Evolutionary conservation across 2,888 invertebrate species (phyloP), one percentile per base, ranked within the genome.

Genomic region (Trilocha varians): DNA sequence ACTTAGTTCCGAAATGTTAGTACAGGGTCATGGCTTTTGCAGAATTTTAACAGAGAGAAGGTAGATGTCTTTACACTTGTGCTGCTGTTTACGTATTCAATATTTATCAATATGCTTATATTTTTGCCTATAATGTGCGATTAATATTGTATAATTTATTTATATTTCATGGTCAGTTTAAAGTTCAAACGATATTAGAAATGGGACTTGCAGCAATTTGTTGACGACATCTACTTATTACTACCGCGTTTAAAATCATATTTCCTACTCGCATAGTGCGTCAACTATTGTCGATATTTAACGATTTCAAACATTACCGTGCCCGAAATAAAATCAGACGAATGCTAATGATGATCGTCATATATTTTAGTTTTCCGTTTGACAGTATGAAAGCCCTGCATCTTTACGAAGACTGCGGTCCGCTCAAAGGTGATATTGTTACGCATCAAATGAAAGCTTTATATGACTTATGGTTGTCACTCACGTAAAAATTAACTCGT

Each of bases 381-480:
- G 25, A 25, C 25, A 25, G 4, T 9, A 11, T 9, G 8, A 48
- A 11, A 25, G 11, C 25, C 25, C 25, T 3, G 25, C 25, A 25
- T 25, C 11, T 25, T 25, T 25, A 25, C 11, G 63, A 65, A 73
- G 58, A 55, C 59, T 62, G 58, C 70, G 71, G 62, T 48, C 48
- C 53, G 53, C 53, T 62, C 60, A 60, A 62, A 67, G 65, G 58
- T 49, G 50, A 52, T 62, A 51, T 67, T 71, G 71, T 71, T 39
- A 32, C 56, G 52, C 59, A 73, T 76, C 75, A 75, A 75, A 76
- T 65, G 66, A 65, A 55, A 67, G 65, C 70, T 73, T 72, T 66
- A 65, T 76, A 74, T 79, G 79, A 83, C 66, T 72, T 75, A 78
- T 82, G 73, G 63, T 61, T 66, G 70, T 80, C 80, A 80, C 78